phyloP scores from a whole-genome alignment of 1,140 invertebrate genomes.

The Eriosoma lanigerum region DNA sequence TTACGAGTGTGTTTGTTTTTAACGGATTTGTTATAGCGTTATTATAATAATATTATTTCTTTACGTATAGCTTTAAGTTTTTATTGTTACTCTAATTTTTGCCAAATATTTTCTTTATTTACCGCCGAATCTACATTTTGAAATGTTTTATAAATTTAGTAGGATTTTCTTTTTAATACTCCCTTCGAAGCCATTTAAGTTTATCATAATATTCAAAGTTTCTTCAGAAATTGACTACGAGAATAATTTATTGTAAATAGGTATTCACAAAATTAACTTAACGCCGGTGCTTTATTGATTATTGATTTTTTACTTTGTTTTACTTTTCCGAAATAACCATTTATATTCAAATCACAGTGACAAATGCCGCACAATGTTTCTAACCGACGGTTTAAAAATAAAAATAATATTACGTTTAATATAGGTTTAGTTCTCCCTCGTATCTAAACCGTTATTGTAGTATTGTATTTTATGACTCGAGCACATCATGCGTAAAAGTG shows the following conservation, averaged over 20 bases:
- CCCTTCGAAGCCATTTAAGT: neutral
- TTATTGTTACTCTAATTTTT: neutral
- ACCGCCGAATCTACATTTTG: no score
- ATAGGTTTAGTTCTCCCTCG: no score
- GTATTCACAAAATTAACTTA: conserved; percentile 16
- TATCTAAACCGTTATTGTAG: no score
- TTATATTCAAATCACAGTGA: neutral
- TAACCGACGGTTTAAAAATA: neutral
- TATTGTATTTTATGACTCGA: no score
- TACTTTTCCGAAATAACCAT: neutral
- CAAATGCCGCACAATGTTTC: neutral
- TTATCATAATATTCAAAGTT: conserved; percentile 10
- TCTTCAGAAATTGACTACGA: neutral
- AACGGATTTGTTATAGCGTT: no score
- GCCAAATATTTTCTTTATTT: neutral
- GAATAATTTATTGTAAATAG: conserved; percentile 1
- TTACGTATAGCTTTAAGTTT: no score
- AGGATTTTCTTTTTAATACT: conserved; percentile 11
- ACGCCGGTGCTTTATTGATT: neutral
- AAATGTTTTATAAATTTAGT: conserved; percentile 24
- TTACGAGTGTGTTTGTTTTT: no score
- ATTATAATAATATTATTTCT: no score
- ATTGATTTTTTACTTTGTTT: conserved; percentile 18
- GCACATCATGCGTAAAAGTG: no score
- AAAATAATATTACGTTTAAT: neutral